A percentile compares a stretch with the other conserved stretches of the same genome.
Conservation (phyloP, 1,140 invertebrate species). For the Drosophila biarmipes region DNA sequence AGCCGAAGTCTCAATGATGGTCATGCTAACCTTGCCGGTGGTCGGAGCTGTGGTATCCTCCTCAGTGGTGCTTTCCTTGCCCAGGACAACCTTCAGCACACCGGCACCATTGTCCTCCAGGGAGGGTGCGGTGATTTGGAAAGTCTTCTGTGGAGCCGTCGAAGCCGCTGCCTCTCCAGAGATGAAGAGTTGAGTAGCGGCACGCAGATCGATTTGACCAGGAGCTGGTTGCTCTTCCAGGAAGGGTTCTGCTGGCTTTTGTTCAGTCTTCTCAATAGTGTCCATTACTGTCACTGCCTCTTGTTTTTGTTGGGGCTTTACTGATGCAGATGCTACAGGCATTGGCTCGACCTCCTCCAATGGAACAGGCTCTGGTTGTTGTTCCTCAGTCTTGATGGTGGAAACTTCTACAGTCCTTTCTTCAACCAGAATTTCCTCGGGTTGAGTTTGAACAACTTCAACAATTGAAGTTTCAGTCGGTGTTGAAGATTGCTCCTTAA, state of each 20-base stretch:
- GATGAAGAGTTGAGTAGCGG: constrained; percentile 77
- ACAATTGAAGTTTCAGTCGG: background rate
- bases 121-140: constrained; percentile 74
- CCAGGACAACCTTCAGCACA: constrained; percentile 66
- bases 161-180: constrained; percentile 61
- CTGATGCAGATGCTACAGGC: background rate
- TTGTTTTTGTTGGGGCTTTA: background rate
- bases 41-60: constrained; percentile 19
- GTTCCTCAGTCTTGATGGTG: background rate
- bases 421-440: background rate
- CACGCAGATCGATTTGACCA: constrained; percentile 57
- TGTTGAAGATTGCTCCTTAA: constrained; percentile 24
- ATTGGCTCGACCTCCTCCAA: background rate
- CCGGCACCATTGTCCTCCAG: constrained; percentile 64
- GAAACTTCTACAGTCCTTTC: background rate
- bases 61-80: constrained; percentile 4
- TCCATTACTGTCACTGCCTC: background rate
- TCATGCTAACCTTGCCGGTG: constrained; percentile 70
- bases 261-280: constrained; percentile 6
- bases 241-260: background rate
- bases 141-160: constrained; percentile 53
- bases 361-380: background rate
- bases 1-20: constrained; percentile 67
- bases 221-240: constrained; percentile 7
- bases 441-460: background rate